Base-by-base conservation (phyloP, 2,888 invertebrate genomes). In the Cordilura impudica region DNA sequence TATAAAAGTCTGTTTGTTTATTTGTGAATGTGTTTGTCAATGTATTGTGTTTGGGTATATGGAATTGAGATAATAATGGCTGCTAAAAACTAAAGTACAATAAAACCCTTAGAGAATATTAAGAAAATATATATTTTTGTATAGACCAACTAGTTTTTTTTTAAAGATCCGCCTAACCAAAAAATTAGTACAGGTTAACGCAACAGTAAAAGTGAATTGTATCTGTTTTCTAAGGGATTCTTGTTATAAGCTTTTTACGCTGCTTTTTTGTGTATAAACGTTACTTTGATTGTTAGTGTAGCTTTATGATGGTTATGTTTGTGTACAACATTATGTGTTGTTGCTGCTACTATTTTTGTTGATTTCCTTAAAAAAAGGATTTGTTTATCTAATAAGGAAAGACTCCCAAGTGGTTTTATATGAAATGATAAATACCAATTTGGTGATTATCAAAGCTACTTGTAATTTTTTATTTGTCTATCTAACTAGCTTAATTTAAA, bases 151-250 rank as follows among this genome's bases (percentile, higher is more conserved):
- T 39, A 49, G 56, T 70, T 31, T 35, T 65, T 21, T 21, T 58
- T n/a, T n/a, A n/a, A 6, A 51, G 58, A 26, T 43, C 35, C 58
- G 70, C 71, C 60, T 54, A 71, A 60, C 76, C 76, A 54, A 51
- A 77, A 77, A 66, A 77, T 77, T 77, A 71, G 71, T 45, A 66
- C 66, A 47, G 53, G 58, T 61, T 66, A 71, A 47, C 43, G 66
- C 21, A 53, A 71, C 21, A 60, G 23, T 53, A 39, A 45, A 49
- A 61, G 35, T 2, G 12, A 31, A 31, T n/a, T 7, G 29, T 8
- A 35, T 35, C 35, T 35, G 12, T 4, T 35, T 35, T 35, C n/a
- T 19, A 61, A 29, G 29, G 29, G 19, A 19, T 31, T 29, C 43
- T 19, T 60, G 35, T 53, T 26, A 6, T 14, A 2, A 26, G 8